Base-by-base conservation (phyloP, 2,888 invertebrate genomes). In the Melinaea marsaeus region DNA sequence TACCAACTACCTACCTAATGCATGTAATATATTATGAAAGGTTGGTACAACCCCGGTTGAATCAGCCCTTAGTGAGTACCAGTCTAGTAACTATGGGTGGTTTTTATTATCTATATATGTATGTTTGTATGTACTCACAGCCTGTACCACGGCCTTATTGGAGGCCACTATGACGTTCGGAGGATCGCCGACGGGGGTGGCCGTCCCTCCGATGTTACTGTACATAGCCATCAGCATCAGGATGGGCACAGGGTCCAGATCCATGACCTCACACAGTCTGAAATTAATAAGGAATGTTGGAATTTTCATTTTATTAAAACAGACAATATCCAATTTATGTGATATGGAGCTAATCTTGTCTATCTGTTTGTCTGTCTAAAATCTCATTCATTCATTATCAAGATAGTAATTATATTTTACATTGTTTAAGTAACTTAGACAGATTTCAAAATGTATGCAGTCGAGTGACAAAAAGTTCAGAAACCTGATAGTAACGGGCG, bases 111-210 rank as follows among this genome's bases (percentile, higher is more conserved):
- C 22, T 22, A 22, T 42, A 11, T 9, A 9, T 9, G 42, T 9
- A 3, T 42, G 42, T 32, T 6, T 51, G 32, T 11, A 2, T 51
- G 9, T 51, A 51, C 91, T 91, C 84, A 96, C 96, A 74, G 93
- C 92, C 64, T 92, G 89, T 1, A 93, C 78, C 13, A 97, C 93
- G 46, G 93, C 92, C 1, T 92, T 91, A 81, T 96, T 95, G 0
- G 95, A 95, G 9, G 96, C 95, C 59, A 98, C 96, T 69, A 98
- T 96, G 62, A 98, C 96, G 79, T 97, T 98, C 0, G 98, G 97
- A 0, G 97, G 97, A 80, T 98, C 98, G 0, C 98, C 98, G 0
- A 98, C 95, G 0, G 97, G 97, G 0, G 98, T 97, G 3, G 95
- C 92, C 0, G 97, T 95, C 0, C 98, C 98, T 0, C 98, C 98